Base-by-base conservation (phyloP, 2,888 invertebrate species). In the Sarcophaga subvicina region DNA sequence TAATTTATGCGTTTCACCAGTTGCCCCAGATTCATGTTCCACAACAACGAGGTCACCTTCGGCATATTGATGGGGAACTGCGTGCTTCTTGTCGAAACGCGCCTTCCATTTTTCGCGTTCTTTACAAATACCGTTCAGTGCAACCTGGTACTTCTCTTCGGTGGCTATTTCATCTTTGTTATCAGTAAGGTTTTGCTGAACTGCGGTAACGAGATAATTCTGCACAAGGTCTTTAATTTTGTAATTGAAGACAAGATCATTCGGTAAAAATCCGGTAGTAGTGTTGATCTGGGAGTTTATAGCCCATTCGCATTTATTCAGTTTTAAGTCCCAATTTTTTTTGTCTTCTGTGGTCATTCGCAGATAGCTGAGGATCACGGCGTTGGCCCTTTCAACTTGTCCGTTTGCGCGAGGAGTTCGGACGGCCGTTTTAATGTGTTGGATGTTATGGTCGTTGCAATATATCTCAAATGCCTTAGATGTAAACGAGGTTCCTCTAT, bases 401-500 rank as follows among this genome's bases (percentile, higher is more conserved):
- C 22, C 22, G 22, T 22, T 22, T 22, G 22, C 22, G 22, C 22
- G 22, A 22, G 22, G 22, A 22, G 22, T 67, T 2, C 69, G 60
- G 6, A 78, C 78, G 2, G 69, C 69, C 0, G 59, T 62, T 60
- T 69, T 78, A 4, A 37, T 17, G 10, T 78, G 69, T 0, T 11
- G 69, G 8, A 91, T 90, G 1, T 83, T 76, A 63, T 89, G 77
- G 6, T 79, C 78, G 2, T 81, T 59, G 73, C 88, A 90, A 76
- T 89, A 90, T 3, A 71, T 27, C 78, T 88, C 88, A 62, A 91
- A 90, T 14, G 27, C 27, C 8, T 88, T 88, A 0, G 90, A 89
- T 1, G 89, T 90, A 73, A 88, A 91, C 2, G 90, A 90, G 2
- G 90, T 88, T 17, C 47, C 90, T 79, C 90, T 75, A 80, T 91